Base-by-base conservation (phyloP, 2,113 vertebrate genomes). In the Ciconia maguari region DNA sequence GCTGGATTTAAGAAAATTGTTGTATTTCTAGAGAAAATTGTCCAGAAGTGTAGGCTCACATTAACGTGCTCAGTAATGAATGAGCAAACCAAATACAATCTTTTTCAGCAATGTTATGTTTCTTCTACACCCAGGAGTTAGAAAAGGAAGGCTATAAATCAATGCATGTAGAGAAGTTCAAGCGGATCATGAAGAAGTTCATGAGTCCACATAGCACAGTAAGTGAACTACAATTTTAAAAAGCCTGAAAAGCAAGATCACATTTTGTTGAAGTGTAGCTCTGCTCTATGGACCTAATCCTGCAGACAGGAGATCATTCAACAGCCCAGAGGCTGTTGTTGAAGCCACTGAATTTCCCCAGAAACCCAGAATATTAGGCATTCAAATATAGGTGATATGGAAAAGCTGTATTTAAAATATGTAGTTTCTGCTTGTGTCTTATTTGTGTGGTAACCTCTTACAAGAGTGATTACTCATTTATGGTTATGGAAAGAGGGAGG, bases 151-250 rank as follows among this genome's bases (percentile, higher is more conserved):
- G 97, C 60, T 96, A 54, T 46, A 96, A 94, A 90, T 96, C 93
- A 84, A 52, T 97, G 68, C 96, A 98, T 83, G 69, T 95, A 52
- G 96, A 97, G 46, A 96, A 94, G 38, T 99, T 98, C 96, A 97
- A 94, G 75, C 49, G 20, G 57, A 81, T 98, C 62, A 77, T 98
- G 89, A 98, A 97, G 97, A 98, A 97, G 54, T 97, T 97, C 77
- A 87, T 98, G 89, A 97, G 71, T 86, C 96, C 97, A 78, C 91
- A 72, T 34, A 86, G 87, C 48, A 96, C 90, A 85, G 98, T 98
- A 97, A 95, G 90, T 83, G 55, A 90, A 32, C 30, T 49, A n/a
- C 32, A 83, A 4, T 64, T 87, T 83, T 41, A 19, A 69, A 75
- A 88, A 91, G 54, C 54, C 64, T 76, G 54, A 62, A 87, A 54